These are phyloP conservation scores for Heterohyrax brucei DNA, from an alignment of 2,797 vertebrate genomes.

Conservation along the genomic window DNA sequence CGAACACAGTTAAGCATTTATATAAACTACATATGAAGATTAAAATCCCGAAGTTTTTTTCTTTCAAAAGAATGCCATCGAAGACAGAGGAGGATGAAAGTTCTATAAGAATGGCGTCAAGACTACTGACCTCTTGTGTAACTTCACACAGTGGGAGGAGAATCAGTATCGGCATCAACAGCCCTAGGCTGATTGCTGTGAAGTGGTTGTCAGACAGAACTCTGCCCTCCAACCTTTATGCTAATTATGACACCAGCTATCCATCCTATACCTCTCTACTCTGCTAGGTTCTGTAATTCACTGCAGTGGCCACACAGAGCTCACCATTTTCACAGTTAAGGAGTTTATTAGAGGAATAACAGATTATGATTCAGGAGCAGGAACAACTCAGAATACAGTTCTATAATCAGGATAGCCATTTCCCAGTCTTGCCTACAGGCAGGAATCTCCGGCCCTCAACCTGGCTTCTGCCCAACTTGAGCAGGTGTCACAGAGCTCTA, in stretches of 20 bases:
- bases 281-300: not conserved
- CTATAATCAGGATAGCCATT: too few species aligned
- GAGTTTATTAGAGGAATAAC: too few species aligned
- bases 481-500: not conserved
- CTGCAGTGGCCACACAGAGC: not conserved
- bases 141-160: not conserved
- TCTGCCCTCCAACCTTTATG: not conserved
- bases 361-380: too few species aligned
- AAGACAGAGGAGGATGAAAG: not conserved
- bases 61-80: slow-evolving; percentile 53
- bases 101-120: not conserved
- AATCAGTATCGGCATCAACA: not conserved
- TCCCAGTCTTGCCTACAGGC: too few species aligned
- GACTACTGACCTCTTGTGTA: not conserved
- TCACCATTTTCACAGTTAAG: not conserved
- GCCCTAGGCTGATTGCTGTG: not conserved
- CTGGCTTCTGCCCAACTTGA: not conserved
- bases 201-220: not conserved
- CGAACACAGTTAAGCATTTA: not conserved
- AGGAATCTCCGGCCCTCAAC: too few species aligned
- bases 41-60: slow-evolving; percentile 62
- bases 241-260: too few species aligned
- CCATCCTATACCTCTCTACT: not conserved
- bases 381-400: too few species aligned
- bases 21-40: slow-evolving; percentile 15